Conservation (phyloP, 1,140 invertebrate species). For the Lysiphlebus fabarum region DNA sequence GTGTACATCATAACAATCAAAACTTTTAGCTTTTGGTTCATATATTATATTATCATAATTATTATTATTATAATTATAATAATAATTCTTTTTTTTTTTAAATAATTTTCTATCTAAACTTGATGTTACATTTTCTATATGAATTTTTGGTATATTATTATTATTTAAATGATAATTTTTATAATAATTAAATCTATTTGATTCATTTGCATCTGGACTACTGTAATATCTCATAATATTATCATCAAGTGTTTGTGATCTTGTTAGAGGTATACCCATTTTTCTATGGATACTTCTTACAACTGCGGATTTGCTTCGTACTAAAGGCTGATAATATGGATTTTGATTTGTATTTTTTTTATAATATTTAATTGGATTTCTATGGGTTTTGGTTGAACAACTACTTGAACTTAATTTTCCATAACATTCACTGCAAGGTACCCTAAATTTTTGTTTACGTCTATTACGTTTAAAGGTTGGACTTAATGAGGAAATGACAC, state of each 20-base stretch:
- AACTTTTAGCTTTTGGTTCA: slow-evolving; percentile 38
- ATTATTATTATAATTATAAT: not conserved
- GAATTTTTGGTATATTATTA: slow-evolving; percentile 46
- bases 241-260: slow-evolving; percentile 53
- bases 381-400: slow-evolving; percentile 32
- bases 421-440: slow-evolving; percentile 55
- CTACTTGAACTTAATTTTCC: slow-evolving; percentile 35
- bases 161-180: slow-evolving; percentile 37
- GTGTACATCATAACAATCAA: slow-evolving; percentile 31
- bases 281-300: slow-evolving; percentile 55
- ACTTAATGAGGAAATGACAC: slow-evolving; percentile 53
- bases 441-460: slow-evolving; percentile 55
- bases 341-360: slow-evolving; percentile 38
- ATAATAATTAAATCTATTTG: slow-evolving; percentile 45
- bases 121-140: slow-evolving; percentile 28
- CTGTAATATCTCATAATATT: slow-evolving; percentile 46
- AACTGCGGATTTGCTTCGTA: slow-evolving; percentile 58
- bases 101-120: slow-evolving; percentile 9
- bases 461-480: slow-evolving; percentile 54
- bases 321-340: slow-evolving; percentile 45
- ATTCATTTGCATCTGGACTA: slow-evolving; percentile 50
- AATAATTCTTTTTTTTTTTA: not conserved
- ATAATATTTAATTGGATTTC: slow-evolving; percentile 43
- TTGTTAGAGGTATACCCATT: slow-evolving; percentile 52
- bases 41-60: too few species aligned